phyloP scores from a whole-genome alignment of 2,113 vertebrate genomes.

The Numida meleagris region DNA sequence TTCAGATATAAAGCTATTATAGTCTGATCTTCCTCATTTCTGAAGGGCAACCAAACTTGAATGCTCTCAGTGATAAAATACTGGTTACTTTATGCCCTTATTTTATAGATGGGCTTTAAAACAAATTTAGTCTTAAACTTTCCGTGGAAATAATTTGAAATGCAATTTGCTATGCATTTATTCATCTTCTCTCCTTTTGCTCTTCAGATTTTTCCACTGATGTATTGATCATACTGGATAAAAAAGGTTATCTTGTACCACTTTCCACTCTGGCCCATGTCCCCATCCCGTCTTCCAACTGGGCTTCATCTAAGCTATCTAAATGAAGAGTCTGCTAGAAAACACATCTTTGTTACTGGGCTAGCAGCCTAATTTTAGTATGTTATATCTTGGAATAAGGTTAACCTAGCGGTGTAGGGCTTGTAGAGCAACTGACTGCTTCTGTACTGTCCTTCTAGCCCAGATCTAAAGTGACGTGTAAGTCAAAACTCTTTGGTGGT shows the following conservation, averaged over 20 bases:
- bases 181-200: constrained; percentile 37
- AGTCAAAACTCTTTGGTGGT: not conserved
- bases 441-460: not conserved
- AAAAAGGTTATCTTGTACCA: constrained; percentile 22
- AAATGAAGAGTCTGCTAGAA: constrained; percentile 8
- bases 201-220: constrained; percentile 59
- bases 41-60: constrained; percentile 77
- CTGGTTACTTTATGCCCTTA: constrained; percentile 41
- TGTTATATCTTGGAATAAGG: not conserved
- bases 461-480: not conserved
- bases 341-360: not conserved
- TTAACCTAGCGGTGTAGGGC: not conserved
- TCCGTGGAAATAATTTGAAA: constrained; percentile 55
- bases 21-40: constrained; percentile 71
- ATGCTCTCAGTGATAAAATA: constrained; percentile 65
- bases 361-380: not conserved
- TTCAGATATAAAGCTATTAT: constrained; percentile 77
- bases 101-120: constrained; percentile 60
- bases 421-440: not conserved
- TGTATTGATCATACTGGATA: constrained; percentile 32
- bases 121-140: constrained; percentile 66
- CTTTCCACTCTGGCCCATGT: constrained; percentile 1
- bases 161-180: constrained; percentile 49
- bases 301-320: constrained; percentile 11
- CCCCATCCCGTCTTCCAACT: not conserved